Evolutionary conservation across 2,888 invertebrate genomes (phyloP).

Genomic region (Trichacis sp.): DNA sequence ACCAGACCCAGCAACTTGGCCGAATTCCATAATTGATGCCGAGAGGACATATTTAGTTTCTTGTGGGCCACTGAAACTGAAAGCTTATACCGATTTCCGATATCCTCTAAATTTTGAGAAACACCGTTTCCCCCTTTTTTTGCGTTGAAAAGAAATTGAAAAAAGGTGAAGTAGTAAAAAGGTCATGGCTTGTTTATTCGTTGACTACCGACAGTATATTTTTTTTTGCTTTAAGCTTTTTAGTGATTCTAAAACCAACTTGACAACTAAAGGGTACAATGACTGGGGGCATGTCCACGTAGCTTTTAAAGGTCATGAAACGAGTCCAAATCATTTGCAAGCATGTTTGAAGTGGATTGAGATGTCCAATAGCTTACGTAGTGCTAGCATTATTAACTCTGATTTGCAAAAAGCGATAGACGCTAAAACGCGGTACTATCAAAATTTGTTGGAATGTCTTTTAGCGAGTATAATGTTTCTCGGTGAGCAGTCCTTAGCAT

Average conservation of each 20-base stretch:
- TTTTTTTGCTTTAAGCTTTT: constrained; percentile 28
- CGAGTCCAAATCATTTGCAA: constrained; percentile 10
- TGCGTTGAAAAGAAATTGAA: too few relatives aligned
- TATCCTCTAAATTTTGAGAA: too few relatives aligned
- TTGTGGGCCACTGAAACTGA: too few relatives aligned
- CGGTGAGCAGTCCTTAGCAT: constrained; percentile 37
- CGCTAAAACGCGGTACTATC: constrained; percentile 29
- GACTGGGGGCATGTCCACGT: constrained; percentile 17
- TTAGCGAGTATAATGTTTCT: constrained; percentile 26
- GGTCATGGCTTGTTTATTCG: constrained; percentile 30
- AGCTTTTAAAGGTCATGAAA: constrained; percentile 14
- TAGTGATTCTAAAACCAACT: constrained; percentile 3
- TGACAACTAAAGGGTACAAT: constrained; percentile 15
- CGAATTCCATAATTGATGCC: too few relatives aligned
- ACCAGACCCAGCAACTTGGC: too few relatives aligned
- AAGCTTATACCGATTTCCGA: too few relatives aligned
- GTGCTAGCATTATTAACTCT: neutral
- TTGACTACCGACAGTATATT: constrained; percentile 12
- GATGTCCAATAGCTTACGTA: too few relatives aligned
- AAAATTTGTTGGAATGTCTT: constrained; percentile 32
- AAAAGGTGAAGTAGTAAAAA: constrained; percentile 26
- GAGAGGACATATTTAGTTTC: too few relatives aligned
- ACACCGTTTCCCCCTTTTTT: too few relatives aligned
- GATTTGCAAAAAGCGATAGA: too few relatives aligned
- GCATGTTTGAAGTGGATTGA: constrained; percentile 2